Evolutionary conservation across 2,797 vertebrate species (phyloP).

Genomic region (Leontocebus nigricollis): DNA sequence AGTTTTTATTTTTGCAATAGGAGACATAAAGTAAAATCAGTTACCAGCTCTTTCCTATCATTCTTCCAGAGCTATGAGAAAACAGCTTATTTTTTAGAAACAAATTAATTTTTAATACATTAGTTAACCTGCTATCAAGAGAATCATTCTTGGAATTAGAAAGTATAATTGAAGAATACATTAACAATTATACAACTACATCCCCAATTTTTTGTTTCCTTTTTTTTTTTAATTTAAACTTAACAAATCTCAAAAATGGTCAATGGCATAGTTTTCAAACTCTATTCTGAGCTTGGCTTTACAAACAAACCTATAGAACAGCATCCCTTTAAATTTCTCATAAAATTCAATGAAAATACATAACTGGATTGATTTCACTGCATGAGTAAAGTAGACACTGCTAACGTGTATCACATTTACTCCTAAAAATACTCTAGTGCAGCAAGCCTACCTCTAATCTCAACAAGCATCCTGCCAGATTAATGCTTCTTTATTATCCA

Average conservation of each 20-base stretch:
- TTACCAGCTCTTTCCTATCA: neutral
- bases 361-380: neutral
- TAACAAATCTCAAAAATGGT: constrained; percentile 10
- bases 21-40: neutral
- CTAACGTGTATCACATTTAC: neutral
- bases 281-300: neutral
- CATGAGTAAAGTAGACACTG: neutral
- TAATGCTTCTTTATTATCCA: neutral
- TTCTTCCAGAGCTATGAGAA: neutral
- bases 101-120: neutral
- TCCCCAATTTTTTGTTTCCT: neutral
- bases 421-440: neutral
- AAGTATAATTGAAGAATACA: neutral
- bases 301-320: neutral
- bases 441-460: neutral
- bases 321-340: neutral
- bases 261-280: neutral
- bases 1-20: neutral
- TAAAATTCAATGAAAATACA: constrained; percentile 3
- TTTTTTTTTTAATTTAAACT: neutral
- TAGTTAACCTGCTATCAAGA: constrained; percentile 2
- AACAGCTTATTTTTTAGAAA: neutral
- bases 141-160: neutral
- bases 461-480: neutral
- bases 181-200: neutral